Evolutionary conservation across 2,888 invertebrate genomes (phyloP).

Genomic region (Cryptophagus acutangulus): DNA sequence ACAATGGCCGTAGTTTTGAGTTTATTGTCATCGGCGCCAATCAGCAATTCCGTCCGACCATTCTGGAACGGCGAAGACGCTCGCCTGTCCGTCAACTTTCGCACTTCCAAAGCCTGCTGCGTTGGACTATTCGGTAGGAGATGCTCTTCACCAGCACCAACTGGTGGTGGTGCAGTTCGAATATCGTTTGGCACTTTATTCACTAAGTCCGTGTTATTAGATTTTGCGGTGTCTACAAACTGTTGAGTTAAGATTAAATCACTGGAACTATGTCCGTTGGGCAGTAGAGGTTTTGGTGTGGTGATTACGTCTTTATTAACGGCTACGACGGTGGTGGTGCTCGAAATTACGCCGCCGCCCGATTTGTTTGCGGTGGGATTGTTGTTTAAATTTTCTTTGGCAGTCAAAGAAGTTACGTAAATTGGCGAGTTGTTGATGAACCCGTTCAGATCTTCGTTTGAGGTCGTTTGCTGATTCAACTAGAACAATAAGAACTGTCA

Average conservation of each 20-base stretch:
- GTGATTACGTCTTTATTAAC: constrained; percentile 44
- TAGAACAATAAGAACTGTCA: constrained; percentile 49
- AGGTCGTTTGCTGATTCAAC: constrained; percentile 58
- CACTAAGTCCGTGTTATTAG: constrained; percentile 9
- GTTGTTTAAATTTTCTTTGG: constrained; percentile 53
- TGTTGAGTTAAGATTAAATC: constrained; percentile 37
- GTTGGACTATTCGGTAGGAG: constrained; percentile 31
- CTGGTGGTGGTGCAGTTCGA: constrained; percentile 3
- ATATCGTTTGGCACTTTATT: constrained; percentile 40
- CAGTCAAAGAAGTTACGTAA: constrained; percentile 72
- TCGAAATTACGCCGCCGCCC: constrained; percentile 38
- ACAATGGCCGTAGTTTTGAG: constrained; percentile 58
- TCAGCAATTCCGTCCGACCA: constrained; percentile 70
- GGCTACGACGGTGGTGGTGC: constrained; percentile 44
- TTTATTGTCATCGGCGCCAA: constrained; percentile 62
- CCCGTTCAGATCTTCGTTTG: constrained; percentile 68
- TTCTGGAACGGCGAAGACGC: constrained; percentile 60
- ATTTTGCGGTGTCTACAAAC: constrained; percentile 20
- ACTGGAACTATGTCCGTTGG: constrained; percentile 22
- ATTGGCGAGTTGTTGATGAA: constrained; percentile 77
- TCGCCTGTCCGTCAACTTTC: constrained; percentile 48
- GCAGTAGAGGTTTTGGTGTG: constrained; percentile 32
- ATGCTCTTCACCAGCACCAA: constrained; percentile 9
- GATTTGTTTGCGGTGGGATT: constrained; percentile 47
- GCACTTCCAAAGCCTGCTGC: constrained; percentile 44